phyloP scores from a whole-genome alignment of 1,140 invertebrate species.

The Phocides pigmalion region DNA sequence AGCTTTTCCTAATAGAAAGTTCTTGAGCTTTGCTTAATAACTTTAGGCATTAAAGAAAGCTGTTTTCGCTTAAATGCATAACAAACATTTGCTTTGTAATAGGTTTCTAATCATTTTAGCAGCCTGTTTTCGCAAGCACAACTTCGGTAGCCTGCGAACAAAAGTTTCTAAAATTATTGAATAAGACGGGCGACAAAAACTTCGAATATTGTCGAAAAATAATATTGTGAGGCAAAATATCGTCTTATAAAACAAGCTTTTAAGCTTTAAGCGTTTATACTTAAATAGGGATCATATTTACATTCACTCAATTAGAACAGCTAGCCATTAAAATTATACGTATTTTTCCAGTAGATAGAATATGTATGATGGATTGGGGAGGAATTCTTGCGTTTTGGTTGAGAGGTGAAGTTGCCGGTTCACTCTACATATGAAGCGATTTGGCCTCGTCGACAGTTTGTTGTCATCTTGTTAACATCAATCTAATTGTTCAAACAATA shows the following conservation, averaged over 20 bases:
- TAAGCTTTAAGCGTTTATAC: background rate
- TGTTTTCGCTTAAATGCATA: background rate
- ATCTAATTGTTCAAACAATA: no score
- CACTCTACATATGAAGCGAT: no score
- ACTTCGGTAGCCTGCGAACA: background rate
- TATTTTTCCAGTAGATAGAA: no score
- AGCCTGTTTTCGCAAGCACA: background rate
- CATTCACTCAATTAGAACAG: no score
- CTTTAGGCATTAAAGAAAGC: background rate
- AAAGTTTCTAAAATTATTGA: slow-evolving; percentile 1
- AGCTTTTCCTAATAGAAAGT: background rate
- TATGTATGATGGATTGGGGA: no score
- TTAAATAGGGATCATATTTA: background rate
- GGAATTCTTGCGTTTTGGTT: no score
- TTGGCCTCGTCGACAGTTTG: no score
- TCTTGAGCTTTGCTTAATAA: background rate
- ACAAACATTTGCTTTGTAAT: background rate
- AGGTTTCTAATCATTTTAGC: background rate
- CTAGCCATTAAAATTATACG: no score
- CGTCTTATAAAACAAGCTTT: background rate
- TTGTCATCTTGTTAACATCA: no score
- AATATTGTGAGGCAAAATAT: background rate
- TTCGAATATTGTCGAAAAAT: background rate
- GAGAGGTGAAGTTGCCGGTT: no score
- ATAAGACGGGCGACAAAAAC: background rate